Percentiles rank a stretch among this genome's conserved stretches.
Evolutionary conservation across 2,888 invertebrate species (phyloP).

Genomic region (Octonoba sinensis): DNA sequence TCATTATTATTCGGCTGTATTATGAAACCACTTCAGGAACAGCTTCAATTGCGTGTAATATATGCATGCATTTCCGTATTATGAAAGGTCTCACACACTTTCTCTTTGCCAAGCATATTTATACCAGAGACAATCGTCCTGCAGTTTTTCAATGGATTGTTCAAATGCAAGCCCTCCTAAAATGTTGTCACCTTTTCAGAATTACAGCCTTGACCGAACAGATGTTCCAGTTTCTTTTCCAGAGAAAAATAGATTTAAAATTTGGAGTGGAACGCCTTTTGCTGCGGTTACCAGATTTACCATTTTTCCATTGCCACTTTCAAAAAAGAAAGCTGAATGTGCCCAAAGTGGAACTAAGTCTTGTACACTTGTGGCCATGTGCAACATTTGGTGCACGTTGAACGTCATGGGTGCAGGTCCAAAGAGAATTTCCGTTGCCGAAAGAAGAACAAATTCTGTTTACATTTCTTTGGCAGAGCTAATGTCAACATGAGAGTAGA

Average conservation of each 20-base stretch:
- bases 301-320: conserved; percentile 20
- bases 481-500: background rate
- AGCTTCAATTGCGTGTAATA: conserved; percentile 1
- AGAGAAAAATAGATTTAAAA: conserved; percentile 11
- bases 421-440: background rate
- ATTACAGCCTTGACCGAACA: background rate
- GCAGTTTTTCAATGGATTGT: conserved; percentile 6
- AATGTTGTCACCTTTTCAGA: conserved; percentile 10
- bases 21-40: conserved; percentile 11
- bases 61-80: conserved; percentile 12
- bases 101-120: conserved; percentile 22
- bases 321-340: conserved; percentile 10
- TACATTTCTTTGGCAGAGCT: background rate
- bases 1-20: conserved; percentile 15
- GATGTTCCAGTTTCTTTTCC: conserved; percentile 14
- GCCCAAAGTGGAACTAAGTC: background rate
- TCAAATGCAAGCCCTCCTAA: conserved; percentile 11
- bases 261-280: conserved; percentile 22
- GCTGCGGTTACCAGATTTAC: conserved; percentile 18
- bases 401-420: background rate
- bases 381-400: conserved; percentile 15
- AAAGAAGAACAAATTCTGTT: background rate
- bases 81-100: background rate
- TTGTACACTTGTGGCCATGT: conserved; percentile 3
- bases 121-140: conserved; percentile 2